These are phyloP conservation scores for Alcis repandata DNA, from an alignment of 2,888 invertebrate species.

Conservation along the genomic window DNA sequence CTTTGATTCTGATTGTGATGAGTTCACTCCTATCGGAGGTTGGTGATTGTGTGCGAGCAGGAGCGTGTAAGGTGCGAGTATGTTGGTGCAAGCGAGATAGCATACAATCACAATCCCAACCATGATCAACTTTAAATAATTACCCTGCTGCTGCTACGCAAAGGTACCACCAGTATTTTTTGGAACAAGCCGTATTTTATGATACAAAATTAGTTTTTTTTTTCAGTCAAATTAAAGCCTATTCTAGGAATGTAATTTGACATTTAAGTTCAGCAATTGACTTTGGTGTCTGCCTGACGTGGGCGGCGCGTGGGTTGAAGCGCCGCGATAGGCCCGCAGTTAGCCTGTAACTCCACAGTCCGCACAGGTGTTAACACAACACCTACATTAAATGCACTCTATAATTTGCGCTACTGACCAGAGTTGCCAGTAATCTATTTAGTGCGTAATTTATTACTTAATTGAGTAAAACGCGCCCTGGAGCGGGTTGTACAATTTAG, in stretches of 20 bases:
- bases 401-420: slow-evolving; percentile 35
- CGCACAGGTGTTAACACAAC: slow-evolving; percentile 66
- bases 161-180: no score
- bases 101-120: no score
- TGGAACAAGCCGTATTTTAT: neutral
- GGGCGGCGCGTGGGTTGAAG: slow-evolving; percentile 65
- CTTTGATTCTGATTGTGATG: no score
- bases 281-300: slow-evolving; percentile 52
- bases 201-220: neutral
- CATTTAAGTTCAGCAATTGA: slow-evolving; percentile 37
- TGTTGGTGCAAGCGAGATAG: no score
- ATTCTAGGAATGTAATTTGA: slow-evolving; percentile 2
- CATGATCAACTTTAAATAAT: no score
- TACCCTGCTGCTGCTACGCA: no score
- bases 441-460: slow-evolving; percentile 34
- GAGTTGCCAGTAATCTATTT: slow-evolving; percentile 34
- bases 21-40: no score
- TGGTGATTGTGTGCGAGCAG: no score
- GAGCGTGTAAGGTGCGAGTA: no score
- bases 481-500: slow-evolving; percentile 10
- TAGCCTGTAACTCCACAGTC: slow-evolving; percentile 39
- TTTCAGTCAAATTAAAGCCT: neutral
- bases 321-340: slow-evolving; percentile 52
- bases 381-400: slow-evolving; percentile 38
- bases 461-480: slow-evolving; percentile 23